A percentile compares a stretch with the other conserved stretches of the same genome.
These are phyloP conservation scores for Meandrina meandrites DNA, from an alignment of 92 coral and sea anemone genomes.

Conservation along the genomic window DNA sequence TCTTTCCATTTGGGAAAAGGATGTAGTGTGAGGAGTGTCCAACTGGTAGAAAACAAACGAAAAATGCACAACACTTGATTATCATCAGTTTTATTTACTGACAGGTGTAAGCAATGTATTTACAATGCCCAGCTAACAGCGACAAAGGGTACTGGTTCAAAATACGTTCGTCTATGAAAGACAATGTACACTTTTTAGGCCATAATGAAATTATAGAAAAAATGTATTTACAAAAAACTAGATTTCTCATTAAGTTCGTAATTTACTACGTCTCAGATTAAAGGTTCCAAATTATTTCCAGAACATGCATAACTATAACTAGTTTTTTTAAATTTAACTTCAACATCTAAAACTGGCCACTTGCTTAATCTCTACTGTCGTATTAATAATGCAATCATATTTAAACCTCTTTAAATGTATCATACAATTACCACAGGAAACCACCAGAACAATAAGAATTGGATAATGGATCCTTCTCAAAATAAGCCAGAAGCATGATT, in stretches of 20 bases:
- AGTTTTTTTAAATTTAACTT: background rate
- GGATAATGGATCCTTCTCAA: conserved; percentile 7
- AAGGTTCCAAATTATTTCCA: background rate
- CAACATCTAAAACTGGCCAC: background rate
- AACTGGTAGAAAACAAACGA: background rate
- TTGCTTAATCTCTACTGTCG: background rate
- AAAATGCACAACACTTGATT: background rate
- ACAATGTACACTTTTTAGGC: conserved; percentile 5
- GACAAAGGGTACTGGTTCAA: background rate
- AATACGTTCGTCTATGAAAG: background rate
- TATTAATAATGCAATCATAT: background rate
- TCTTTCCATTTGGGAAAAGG: no score
- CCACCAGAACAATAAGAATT: background rate
- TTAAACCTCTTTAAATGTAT: background rate
- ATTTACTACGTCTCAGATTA: background rate
- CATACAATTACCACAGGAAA: background rate
- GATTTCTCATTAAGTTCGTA: background rate
- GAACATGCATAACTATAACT: background rate
- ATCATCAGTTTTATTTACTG: conserved; percentile 1
- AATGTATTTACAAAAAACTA: background rate
- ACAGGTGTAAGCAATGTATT: conserved; percentile 13
- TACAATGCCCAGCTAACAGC: conserved; percentile 29
- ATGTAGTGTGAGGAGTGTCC: no score
- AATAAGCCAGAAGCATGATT: background rate
- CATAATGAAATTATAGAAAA: background rate